Percentiles rank a stretch among this genome's conserved stretches.
Evolutionary conservation across 2,113 vertebrate genomes (phyloP).

Genomic region (Pollachius pollachius): DNA sequence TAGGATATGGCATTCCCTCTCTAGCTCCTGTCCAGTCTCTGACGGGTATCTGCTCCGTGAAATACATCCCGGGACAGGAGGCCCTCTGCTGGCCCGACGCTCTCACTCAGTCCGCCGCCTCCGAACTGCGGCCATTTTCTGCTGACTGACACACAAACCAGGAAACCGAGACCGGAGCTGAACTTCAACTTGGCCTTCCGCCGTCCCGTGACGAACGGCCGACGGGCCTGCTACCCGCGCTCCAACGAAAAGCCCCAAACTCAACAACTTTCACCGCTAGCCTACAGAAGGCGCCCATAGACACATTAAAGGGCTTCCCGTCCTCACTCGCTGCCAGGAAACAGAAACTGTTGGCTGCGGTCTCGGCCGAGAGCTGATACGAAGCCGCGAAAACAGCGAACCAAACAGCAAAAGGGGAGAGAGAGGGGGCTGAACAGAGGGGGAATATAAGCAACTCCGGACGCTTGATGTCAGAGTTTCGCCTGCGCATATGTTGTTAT

Average conservation of each 20-base stretch:
- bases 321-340: slow-evolving; percentile 18
- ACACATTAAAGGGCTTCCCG: slow-evolving; percentile 26
- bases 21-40: neutral
- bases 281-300: slow-evolving; percentile 15
- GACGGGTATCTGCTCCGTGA: slow-evolving; percentile 23
- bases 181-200: slow-evolving; percentile 69
- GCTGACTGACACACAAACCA: slow-evolving; percentile 67
- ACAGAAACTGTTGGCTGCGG: slow-evolving; percentile 14
- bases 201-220: slow-evolving; percentile 36
- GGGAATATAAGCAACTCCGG: neutral
- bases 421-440: slow-evolving; percentile 1
- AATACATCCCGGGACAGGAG: slow-evolving; percentile 52
- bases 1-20: neutral
- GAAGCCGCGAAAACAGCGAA: neutral
- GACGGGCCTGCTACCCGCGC: slow-evolving; percentile 14
- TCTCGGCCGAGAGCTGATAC: neutral
- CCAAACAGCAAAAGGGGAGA: slow-evolving; percentile 16
- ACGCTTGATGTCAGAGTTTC: slow-evolving; percentile 38
- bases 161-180: slow-evolving; percentile 35
- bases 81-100: slow-evolving; percentile 72
- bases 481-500: slow-evolving; percentile 50
- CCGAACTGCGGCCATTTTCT: slow-evolving; percentile 89
- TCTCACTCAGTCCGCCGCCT: slow-evolving; percentile 76
- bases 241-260: neutral
- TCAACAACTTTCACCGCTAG: slow-evolving; percentile 35